Conservation (phyloP, 2,888 invertebrate genomes). For the Dione vanillae region DNA sequence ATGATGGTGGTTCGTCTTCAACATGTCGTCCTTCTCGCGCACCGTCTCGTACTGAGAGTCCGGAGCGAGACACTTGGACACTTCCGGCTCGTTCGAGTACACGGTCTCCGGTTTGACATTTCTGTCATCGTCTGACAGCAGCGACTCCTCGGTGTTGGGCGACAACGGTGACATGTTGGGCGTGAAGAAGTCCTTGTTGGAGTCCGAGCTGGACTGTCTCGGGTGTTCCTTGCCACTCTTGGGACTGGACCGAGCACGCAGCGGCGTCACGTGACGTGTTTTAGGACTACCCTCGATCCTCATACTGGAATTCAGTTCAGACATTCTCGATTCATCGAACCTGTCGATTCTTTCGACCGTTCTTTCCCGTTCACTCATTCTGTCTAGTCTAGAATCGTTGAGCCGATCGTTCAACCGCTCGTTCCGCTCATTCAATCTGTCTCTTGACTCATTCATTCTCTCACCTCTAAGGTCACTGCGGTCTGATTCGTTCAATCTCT, state of each 20-base stretch:
- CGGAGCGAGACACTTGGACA: slow-evolving; percentile 69
- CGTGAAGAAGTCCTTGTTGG: slow-evolving; percentile 60
- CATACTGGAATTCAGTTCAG: slow-evolving; percentile 71
- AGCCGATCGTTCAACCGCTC: slow-evolving; percentile 45
- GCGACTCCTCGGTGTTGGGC: slow-evolving; percentile 75
- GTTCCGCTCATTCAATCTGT: slow-evolving; percentile 46
- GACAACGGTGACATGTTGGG: slow-evolving; percentile 66
- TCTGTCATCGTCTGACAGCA: slow-evolving; percentile 65
- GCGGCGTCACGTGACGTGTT: slow-evolving; percentile 68
- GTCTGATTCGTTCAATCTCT: slow-evolving; percentile 45
- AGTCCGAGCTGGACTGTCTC: slow-evolving; percentile 64
- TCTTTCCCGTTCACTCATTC: slow-evolving; percentile 46
- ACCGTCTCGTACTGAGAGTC: slow-evolving; percentile 77
- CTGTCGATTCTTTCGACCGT: slow-evolving; percentile 54
- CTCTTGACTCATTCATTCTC: slow-evolving; percentile 49
- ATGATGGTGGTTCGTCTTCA: slow-evolving; percentile 78
- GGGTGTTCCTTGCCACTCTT: slow-evolving; percentile 64
- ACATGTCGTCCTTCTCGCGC: slow-evolving; percentile 69
- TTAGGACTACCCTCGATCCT: slow-evolving; percentile 73
- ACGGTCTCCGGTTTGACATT: slow-evolving; percentile 56
- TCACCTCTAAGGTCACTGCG: slow-evolving; percentile 52
- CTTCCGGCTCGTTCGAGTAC: slow-evolving; percentile 71
- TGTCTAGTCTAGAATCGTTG: slow-evolving; percentile 48
- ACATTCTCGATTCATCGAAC: slow-evolving; percentile 60
- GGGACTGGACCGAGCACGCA: slow-evolving; percentile 65